Evolutionary conservation across 2,797 vertebrate species (phyloP).

Genomic region (Myripristis jacobus): DNA sequence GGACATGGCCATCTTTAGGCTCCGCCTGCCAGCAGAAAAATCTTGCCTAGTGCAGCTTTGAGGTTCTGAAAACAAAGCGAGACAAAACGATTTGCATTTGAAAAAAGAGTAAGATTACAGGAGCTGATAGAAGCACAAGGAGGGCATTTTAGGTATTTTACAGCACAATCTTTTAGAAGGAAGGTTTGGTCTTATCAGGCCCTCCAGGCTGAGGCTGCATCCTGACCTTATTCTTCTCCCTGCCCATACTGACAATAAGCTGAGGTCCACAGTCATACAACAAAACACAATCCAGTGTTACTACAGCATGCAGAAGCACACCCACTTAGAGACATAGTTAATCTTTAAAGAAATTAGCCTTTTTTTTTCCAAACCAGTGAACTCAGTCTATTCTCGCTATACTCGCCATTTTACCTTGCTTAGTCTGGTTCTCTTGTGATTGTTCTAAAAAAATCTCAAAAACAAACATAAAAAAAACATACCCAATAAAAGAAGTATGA

Average conservation of each 20-base stretch:
- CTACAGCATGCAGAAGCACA: constrained; percentile 12
- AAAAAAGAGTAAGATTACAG: too few relatives aligned
- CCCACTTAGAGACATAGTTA: neutral
- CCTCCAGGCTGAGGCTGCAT: neutral
- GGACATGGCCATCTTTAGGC: too few relatives aligned
- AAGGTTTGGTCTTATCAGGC: neutral
- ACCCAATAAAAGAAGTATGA: constrained; percentile 44
- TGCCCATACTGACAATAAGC: neutral
- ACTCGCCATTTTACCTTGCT: neutral
- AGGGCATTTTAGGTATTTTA: neutral
- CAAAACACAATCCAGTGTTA: neutral
- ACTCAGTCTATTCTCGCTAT: constrained; percentile 20
- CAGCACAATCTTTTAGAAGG: neutral
- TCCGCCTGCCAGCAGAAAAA: too few relatives aligned
- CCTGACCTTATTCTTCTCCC: neutral
- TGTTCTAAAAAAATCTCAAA: constrained; percentile 4
- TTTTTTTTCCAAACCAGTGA: neutral
- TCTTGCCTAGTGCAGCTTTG: too few relatives aligned
- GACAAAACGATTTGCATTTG: neutral
- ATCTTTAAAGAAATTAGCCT: constrained; percentile 13
- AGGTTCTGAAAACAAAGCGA: constrained; percentile 26
- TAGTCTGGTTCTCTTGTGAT: too few relatives aligned
- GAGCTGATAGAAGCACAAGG: too few relatives aligned
- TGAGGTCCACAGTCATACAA: neutral
- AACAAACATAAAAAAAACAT: constrained; percentile 47